Base-by-base conservation (phyloP, 2,888 invertebrate species). In the Entomobrya proxima region DNA sequence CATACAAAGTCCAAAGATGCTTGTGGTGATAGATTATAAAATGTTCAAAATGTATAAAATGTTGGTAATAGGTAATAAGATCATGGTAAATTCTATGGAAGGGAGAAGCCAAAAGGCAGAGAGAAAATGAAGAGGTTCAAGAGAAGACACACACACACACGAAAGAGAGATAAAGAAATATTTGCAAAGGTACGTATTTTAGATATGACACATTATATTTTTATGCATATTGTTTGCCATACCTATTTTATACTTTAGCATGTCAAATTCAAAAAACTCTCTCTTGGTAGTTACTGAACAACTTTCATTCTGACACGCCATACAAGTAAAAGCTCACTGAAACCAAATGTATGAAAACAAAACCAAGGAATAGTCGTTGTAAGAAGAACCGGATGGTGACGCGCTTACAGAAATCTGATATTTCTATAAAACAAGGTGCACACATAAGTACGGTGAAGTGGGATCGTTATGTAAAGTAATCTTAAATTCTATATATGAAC, bases 271-370 rank as follows among this genome's bases (percentile, higher is more conserved):
- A 7, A 32, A 4, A 30, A 61, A 32, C 4, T 58, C n/a, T 1
- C 58, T 30, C 58, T 30, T 2, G 4, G 27, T 30, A n/a, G 61
- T 32, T 58, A 30, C 30, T 30, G 58, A 58, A 15, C 58, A 58
- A 52, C 21, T 52, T 52, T 52, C n/a, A n/a, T n/a, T n/a, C n/a
- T 52, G 52, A 24, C 52, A 52, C 52, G 6, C 21, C 21, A 52
- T 24, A 52, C 21, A 64, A 44, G 44, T 69, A 61, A 77, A 32
- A 44, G 52, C 72, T 50, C 52, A 24, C 40, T 69, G 40, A 55
- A 15, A 55, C 27, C 13, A 80, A 47, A 47, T 67, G 80, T 37
- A 72, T 69, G 80, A 67, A 55, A 80, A 55, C 24, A 80, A 69
- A 79, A 79, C 50, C 18, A n/a, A 18, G 37, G 52, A 27, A 55